phyloP scores from a whole-genome alignment of 1,140 invertebrate species.

The Helicoverpa armigera region DNA sequence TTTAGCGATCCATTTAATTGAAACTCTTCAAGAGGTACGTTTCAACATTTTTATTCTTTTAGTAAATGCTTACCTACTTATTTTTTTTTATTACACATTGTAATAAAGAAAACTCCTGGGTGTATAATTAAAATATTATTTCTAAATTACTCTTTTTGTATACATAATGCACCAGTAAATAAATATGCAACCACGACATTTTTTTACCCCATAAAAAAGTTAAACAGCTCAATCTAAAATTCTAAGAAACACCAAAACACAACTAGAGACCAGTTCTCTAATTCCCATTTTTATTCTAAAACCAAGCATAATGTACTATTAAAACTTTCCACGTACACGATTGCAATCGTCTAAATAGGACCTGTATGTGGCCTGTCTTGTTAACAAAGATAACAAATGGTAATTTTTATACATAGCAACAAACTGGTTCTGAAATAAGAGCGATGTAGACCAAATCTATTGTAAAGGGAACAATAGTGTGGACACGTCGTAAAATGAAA shows the following conservation, averaged over 20 bases:
- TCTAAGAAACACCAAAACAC: slow-evolving; percentile 18
- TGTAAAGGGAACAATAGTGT: slow-evolving; percentile 64
- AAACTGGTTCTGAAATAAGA: slow-evolving; percentile 59
- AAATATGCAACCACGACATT: background rate
- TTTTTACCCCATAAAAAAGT: background rate
- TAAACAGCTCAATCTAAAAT: background rate
- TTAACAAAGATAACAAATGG: slow-evolving; percentile 56
- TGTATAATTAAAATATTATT: background rate
- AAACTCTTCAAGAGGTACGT: background rate
- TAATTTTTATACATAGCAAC: slow-evolving; percentile 59
- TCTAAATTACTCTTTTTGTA: too few species aligned
- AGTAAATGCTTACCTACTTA: too few species aligned
- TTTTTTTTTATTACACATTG: too few species aligned
- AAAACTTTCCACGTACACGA: slow-evolving; percentile 43
- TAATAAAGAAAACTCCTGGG: background rate
- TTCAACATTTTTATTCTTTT: background rate
- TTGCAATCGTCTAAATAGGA: slow-evolving; percentile 38
- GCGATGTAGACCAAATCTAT: slow-evolving; percentile 60
- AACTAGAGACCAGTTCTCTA: slow-evolving; percentile 3
- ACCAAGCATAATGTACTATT: slow-evolving; percentile 22
- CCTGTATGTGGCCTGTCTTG: slow-evolving; percentile 24
- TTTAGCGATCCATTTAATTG: background rate
- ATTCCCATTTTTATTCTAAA: slow-evolving; percentile 39
- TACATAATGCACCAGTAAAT: too few species aligned
- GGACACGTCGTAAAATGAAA: slow-evolving; percentile 67